Base-by-base conservation (phyloP, 2,797 vertebrate species). In the Malacoraja senta region DNA sequence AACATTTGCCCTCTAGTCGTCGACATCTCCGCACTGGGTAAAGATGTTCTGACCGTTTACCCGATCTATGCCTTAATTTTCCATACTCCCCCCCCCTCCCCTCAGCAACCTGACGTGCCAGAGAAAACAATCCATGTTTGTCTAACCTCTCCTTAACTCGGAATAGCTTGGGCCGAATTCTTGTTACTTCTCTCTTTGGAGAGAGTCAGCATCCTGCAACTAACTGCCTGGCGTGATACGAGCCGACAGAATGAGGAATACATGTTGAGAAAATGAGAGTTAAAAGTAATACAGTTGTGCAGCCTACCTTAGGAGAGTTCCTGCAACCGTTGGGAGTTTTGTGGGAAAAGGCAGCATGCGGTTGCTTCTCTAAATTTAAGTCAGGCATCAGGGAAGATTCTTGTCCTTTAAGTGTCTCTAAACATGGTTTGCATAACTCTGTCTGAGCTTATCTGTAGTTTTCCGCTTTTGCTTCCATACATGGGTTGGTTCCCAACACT, bases 401-500 rank as follows among this genome's bases (percentile, higher is more conserved):
- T 96, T 97, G 96, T 97, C 96, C 96, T 96, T 96, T 96, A 96
- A 97, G 97, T 96, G 97, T 96, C 97, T 98, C 97, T 98, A 97
- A 98, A 97, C 97, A 98, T 97, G 97, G 97, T 96, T 97, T 95
- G 97, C 97, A 96, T 96, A 96, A 96, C 97, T 97, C 97, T 95
- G 96, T 96, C 95, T 96, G 95, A 95, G 96, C 97, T 98, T 98
- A 98, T 99, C 98, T 96, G 94, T 96, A 96, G 96, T 96, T 97
- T 97, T 96, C 95, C 96, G 95, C 96, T 95, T 95, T 96, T 96
- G 96, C 97, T 97, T 97, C 98, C 98, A 97, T 99, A 98, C 97
- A 99, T 98, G 98, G 98, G 96, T 97, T 96, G 96, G 97, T 96
- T 97, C 97, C 97, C 96, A 97, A 96, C 96, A 96, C 96, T 96